A percentile compares a stretch with the other conserved stretches of the same genome.
Evolutionary conservation across 2,888 invertebrate genomes (phyloP).

Genomic region (Phaedon cochleariae): DNA sequence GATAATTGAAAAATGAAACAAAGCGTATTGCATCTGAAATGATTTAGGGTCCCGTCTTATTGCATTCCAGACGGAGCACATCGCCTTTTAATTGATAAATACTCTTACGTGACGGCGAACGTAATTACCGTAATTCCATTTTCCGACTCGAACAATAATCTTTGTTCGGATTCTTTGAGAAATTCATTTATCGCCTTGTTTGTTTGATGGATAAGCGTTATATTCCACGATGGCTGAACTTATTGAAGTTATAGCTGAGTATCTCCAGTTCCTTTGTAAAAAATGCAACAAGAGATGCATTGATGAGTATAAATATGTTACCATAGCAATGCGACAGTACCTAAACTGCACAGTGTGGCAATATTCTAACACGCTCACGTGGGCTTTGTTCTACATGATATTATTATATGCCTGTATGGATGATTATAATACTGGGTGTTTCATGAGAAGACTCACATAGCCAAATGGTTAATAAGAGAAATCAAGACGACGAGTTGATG

Average conservation of each 20-base stretch:
- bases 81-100: conserved; percentile 58
- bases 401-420: too few relatives aligned
- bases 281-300: too few relatives aligned
- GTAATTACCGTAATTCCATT: conserved; percentile 42
- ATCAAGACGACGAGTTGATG: too few relatives aligned
- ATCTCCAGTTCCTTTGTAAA: too few relatives aligned
- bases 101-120: conserved; percentile 52
- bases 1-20: conserved; percentile 56
- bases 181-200: conserved; percentile 41
- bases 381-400: too few relatives aligned
- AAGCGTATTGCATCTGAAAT: conserved; percentile 56
- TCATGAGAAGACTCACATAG: too few relatives aligned
- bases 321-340: too few relatives aligned
- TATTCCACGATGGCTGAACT: conserved; percentile 28
- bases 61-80: conserved; percentile 50
- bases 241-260: conserved; percentile 31
- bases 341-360: too few relatives aligned
- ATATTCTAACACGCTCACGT: too few relatives aligned
- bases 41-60: conserved; percentile 54
- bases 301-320: too few relatives aligned
- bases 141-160: conserved; percentile 43
- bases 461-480: too few relatives aligned
- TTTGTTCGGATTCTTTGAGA: conserved; percentile 37
- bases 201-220: conserved; percentile 31
- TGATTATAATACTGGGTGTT: neutral